These are phyloP conservation scores for Craseonycteris thonglongyai DNA, from an alignment of 2,113 vertebrate species.

Conservation along the genomic window DNA sequence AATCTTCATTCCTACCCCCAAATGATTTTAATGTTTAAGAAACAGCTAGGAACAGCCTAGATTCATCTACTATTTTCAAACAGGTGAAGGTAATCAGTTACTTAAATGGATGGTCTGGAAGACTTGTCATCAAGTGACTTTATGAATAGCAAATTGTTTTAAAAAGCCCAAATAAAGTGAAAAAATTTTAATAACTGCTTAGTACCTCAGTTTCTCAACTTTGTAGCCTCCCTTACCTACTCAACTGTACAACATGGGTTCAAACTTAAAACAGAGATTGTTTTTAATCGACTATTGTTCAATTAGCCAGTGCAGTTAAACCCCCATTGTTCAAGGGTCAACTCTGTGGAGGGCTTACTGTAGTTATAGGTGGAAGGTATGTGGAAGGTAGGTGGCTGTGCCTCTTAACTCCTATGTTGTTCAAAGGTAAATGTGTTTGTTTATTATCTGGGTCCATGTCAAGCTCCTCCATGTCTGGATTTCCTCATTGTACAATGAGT, in stretches of 20 bases:
- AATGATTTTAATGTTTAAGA: slow-evolving; percentile 10
- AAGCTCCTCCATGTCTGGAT: not conserved
- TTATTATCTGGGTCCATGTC: not conserved
- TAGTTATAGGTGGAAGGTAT: not conserved
- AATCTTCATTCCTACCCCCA: not conserved
- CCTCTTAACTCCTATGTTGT: not conserved
- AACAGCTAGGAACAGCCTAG: not conserved
- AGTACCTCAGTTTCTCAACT: not conserved
- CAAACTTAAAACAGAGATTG: not conserved
- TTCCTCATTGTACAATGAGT: not conserved
- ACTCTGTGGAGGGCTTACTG: not conserved
- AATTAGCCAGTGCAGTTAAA: not conserved
- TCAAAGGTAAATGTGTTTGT: not conserved
- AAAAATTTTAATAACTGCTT: not conserved
- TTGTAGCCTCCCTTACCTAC: not conserved
- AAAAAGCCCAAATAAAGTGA: not conserved
- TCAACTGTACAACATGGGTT: not conserved
- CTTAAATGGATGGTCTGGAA: not conserved
- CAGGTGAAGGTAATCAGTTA: not conserved
- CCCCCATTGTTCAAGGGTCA: not conserved
- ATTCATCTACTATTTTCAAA: not conserved
- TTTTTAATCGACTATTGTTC: not conserved
- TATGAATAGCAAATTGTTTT: slow-evolving; percentile 3
- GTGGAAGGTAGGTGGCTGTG: not conserved
- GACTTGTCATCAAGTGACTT: not conserved